Percentiles rank a stretch among this genome's conserved stretches.
Conservation (phyloP, 2,113 vertebrate genomes). For the Triplophysa tibetana region DNA sequence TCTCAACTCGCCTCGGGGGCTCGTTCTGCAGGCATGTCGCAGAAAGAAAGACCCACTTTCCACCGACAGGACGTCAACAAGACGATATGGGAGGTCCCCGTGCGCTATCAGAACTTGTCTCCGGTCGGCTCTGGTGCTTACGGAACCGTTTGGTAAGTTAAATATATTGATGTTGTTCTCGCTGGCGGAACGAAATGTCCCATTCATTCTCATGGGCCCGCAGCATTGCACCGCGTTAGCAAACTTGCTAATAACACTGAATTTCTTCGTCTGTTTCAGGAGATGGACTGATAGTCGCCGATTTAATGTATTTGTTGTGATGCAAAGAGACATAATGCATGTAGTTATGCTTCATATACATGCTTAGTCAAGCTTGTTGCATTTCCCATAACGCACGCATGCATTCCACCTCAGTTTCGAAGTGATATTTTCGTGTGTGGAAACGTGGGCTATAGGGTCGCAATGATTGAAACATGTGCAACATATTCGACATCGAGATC, state of each 20-base stretch:
- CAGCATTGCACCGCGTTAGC: conserved; percentile 9
- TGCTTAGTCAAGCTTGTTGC: neutral
- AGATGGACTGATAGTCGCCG: neutral
- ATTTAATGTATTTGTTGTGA: neutral
- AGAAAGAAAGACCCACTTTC: conserved; percentile 88
- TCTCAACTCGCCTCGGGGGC: conserved; percentile 54
- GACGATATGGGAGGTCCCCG: conserved; percentile 94
- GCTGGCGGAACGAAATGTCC: conserved; percentile 50
- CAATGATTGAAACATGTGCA: neutral
- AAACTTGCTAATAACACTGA: conserved; percentile 29
- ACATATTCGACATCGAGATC: neutral
- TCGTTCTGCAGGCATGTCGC: conserved; percentile 80
- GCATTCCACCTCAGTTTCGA: neutral
- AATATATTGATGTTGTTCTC: conserved; percentile 51
- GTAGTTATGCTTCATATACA: neutral
- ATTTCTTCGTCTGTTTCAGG: neutral
- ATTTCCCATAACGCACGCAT: neutral
- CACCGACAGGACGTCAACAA: conserved; percentile 96
- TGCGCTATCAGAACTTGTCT: conserved; percentile 87
- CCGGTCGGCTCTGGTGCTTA: conserved; percentile 96
- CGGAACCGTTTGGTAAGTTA: conserved; percentile 88
- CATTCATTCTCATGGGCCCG: conserved; percentile 75
- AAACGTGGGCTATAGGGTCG: neutral
- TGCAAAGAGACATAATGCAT: neutral
- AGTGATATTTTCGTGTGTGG: neutral